These are phyloP conservation scores for Sula dactylatra DNA, from an alignment of 2,113 vertebrate genomes.

Conservation along the genomic window DNA sequence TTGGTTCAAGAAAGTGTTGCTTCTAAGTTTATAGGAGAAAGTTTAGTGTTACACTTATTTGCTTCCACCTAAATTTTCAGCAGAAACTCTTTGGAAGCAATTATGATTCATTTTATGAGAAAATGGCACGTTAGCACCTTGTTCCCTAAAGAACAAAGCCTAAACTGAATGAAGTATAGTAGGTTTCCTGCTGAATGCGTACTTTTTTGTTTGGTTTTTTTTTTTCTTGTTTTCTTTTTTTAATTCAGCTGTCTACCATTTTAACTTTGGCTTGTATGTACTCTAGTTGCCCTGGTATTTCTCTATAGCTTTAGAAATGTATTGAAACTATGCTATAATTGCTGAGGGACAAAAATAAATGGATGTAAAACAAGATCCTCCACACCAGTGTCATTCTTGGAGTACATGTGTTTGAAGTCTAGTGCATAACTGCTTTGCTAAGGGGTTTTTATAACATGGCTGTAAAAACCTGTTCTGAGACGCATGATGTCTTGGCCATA, in stretches of 20 bases:
- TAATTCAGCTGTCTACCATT: slow-evolving; percentile 66
- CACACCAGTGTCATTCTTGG: slow-evolving; percentile 74
- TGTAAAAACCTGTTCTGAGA: slow-evolving; percentile 63
- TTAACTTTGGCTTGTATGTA: slow-evolving; percentile 72
- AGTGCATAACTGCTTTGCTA: slow-evolving; percentile 61
- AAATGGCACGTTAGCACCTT: slow-evolving; percentile 76
- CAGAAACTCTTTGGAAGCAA: slow-evolving; percentile 69
- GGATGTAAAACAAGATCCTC: slow-evolving; percentile 73
- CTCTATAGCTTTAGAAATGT: slow-evolving; percentile 75
- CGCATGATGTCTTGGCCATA: slow-evolving; percentile 54
- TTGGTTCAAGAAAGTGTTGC: slow-evolving; percentile 71
- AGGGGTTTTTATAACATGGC: slow-evolving; percentile 59
- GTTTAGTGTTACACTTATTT: slow-evolving; percentile 71
- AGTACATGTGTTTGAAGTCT: slow-evolving; percentile 68
- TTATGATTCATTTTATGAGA: slow-evolving; percentile 71
- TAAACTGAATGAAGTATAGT: slow-evolving; percentile 67
- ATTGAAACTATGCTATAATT: slow-evolving; percentile 72
- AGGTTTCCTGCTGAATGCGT: slow-evolving; percentile 64
- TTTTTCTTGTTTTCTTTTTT: neutral
- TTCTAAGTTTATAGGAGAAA: slow-evolving; percentile 74
- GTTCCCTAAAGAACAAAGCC: slow-evolving; percentile 75
- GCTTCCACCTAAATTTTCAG: slow-evolving; percentile 72
- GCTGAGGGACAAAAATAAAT: slow-evolving; percentile 74
- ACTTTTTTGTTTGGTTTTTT: neutral
- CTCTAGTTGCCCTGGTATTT: slow-evolving; percentile 74